phyloP scores from a whole-genome alignment of 2,113 vertebrate genomes.

The Hyperopisus bebe region DNA sequence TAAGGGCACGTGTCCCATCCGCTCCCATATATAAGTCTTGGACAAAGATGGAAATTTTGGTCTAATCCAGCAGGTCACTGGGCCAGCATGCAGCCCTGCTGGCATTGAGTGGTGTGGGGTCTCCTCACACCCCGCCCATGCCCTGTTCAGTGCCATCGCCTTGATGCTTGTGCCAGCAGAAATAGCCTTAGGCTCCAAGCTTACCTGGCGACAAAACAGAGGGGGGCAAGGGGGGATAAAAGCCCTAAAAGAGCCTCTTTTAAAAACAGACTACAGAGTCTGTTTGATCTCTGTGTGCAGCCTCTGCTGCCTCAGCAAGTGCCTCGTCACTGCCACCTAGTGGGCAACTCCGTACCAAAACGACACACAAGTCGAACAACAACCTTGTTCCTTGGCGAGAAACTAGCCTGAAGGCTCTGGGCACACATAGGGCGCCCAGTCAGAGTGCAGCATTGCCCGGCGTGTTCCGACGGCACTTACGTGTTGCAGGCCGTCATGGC shows the following conservation, averaged over 20 bases:
- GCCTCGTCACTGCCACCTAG: not conserved
- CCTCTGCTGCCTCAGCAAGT: not conserved
- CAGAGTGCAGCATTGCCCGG: not conserved
- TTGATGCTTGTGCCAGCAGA: not conserved
- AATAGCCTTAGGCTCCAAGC: not conserved
- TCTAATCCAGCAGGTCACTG: not conserved
- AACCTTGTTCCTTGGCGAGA: not conserved
- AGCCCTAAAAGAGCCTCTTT: not conserved
- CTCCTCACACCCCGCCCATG: not conserved
- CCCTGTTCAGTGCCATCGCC: not conserved
- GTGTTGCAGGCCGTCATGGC: constrained; percentile 95
- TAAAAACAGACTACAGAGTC: not conserved
- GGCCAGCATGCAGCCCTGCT: not conserved
- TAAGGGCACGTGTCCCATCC: not conserved
- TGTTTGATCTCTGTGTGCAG: constrained; percentile 12
- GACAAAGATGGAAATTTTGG: not conserved
- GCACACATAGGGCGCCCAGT: not conserved
- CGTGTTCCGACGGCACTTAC: constrained; percentile 64
- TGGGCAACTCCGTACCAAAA: not conserved
- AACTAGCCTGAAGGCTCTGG: not conserved
- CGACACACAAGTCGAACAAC: not conserved
- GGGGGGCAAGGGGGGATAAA: not conserved
- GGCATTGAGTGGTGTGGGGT: not conserved
- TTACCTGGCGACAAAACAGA: constrained; percentile 7
- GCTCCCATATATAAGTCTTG: not conserved